Evolutionary conservation across 2,888 invertebrate species (phyloP).

Genomic region (Microctonus aethiopoides): DNA sequence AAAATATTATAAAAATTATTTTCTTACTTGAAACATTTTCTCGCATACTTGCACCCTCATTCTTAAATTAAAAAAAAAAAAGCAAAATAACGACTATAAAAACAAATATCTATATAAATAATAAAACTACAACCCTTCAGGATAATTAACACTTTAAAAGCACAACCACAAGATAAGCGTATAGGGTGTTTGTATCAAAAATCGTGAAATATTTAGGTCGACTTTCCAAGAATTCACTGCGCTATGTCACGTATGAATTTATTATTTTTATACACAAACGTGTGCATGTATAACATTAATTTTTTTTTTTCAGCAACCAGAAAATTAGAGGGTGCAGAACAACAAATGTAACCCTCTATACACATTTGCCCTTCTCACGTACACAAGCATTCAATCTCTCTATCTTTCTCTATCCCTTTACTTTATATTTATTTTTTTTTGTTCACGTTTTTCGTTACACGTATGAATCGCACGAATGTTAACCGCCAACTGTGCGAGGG

Average conservation of each 20-base stretch:
- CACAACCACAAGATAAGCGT: conserved; percentile 22
- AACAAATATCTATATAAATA: background rate
- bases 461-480: conserved; percentile 49
- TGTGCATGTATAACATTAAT: background rate
- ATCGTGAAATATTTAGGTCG: conserved; percentile 37
- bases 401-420: background rate
- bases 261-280: background rate
- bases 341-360: conserved; percentile 10
- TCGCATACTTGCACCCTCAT: background rate
- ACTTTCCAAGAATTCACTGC: conserved; percentile 41
- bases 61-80: background rate
- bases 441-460: conserved; percentile 22
- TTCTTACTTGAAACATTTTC: background rate
- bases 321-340: conserved; percentile 55
- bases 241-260: conserved; percentile 9
- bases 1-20: background rate
- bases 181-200: conserved; percentile 22
- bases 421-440: background rate
- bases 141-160: conserved; percentile 34
- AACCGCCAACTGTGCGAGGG: conserved; percentile 55
- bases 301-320: conserved; percentile 63
- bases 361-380: background rate
- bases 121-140: conserved; percentile 4
- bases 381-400: background rate
- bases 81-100: background rate